Conservation (phyloP, 1,140 invertebrate genomes). For the Antheraea mylitta region DNA sequence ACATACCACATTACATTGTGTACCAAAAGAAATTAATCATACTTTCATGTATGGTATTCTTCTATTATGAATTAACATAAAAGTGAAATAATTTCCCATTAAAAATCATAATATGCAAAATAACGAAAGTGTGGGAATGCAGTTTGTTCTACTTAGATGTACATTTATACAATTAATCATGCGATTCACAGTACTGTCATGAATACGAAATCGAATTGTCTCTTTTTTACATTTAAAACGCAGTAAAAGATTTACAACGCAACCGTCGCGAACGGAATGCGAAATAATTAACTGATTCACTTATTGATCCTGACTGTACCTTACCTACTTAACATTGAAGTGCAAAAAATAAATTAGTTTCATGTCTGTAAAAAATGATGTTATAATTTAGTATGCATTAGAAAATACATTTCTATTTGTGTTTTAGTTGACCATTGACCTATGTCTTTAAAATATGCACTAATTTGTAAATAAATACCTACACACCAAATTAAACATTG, state of each 20-base stretch:
- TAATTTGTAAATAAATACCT: background rate
- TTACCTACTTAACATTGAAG: constrained; percentile 1
- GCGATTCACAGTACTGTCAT: background rate
- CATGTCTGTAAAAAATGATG: constrained; percentile 53
- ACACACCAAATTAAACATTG: background rate
- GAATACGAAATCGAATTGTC: background rate
- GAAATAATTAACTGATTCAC: too few species aligned
- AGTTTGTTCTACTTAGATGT: background rate
- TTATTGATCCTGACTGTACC: constrained; percentile 7
- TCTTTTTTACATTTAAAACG: background rate
- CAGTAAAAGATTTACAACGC: too few species aligned
- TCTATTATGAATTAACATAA: background rate
- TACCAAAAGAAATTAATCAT: background rate
- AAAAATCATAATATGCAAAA: background rate
- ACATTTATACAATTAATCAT: background rate
- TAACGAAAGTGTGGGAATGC: background rate
- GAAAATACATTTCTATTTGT: background rate
- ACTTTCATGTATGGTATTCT: background rate
- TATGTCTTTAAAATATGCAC: background rate
- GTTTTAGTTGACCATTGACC: constrained; percentile 14
- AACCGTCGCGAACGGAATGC: too few species aligned
- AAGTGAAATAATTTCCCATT: background rate
- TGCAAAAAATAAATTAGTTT: constrained; percentile 70
- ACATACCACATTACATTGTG: background rate
- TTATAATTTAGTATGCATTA: constrained; percentile 48